These are phyloP conservation scores for Sarcophaga variegata DNA, from an alignment of 2,888 invertebrate species.

Conservation along the genomic window DNA sequence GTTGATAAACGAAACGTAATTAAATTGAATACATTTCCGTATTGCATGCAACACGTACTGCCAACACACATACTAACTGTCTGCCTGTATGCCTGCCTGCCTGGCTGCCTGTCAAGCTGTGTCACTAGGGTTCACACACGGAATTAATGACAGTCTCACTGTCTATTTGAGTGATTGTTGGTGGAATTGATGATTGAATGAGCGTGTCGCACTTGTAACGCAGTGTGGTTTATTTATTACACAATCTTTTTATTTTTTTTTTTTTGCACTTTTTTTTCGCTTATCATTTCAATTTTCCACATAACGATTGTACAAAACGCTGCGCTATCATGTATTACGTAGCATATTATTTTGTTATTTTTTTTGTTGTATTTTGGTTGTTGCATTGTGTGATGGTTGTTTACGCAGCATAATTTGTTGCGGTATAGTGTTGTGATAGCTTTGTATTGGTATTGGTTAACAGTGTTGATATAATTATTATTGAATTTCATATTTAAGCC, in stretches of 20 bases:
- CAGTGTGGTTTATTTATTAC: constrained; percentile 14
- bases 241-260: constrained; percentile 19
- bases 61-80: not conserved
- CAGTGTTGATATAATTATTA: not conserved
- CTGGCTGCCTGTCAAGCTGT: not conserved
- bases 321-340: constrained; percentile 23
- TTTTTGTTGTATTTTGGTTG: not conserved
- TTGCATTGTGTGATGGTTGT: not conserved
- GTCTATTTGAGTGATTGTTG: constrained; percentile 29
- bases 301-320: constrained; percentile 15
- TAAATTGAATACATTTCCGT: constrained; percentile 21
- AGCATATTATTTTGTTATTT: not conserved
- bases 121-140: constrained; percentile 21
- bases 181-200: constrained; percentile 29
- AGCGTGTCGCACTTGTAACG: not conserved
- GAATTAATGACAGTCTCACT: constrained; percentile 11
- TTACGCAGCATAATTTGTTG: too few species aligned
- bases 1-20: not conserved
- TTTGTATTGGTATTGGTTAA: not conserved
- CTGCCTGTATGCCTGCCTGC: not conserved
- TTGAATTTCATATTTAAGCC: constrained; percentile 15
- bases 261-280: not conserved
- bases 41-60: constrained; percentile 16
- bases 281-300: constrained; percentile 13
- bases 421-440: not conserved